A percentile compares a stretch with the other conserved stretches of the same genome.
Conservation (phyloP, 2,888 invertebrate genomes). For the Phrixothrix hirtus region DNA sequence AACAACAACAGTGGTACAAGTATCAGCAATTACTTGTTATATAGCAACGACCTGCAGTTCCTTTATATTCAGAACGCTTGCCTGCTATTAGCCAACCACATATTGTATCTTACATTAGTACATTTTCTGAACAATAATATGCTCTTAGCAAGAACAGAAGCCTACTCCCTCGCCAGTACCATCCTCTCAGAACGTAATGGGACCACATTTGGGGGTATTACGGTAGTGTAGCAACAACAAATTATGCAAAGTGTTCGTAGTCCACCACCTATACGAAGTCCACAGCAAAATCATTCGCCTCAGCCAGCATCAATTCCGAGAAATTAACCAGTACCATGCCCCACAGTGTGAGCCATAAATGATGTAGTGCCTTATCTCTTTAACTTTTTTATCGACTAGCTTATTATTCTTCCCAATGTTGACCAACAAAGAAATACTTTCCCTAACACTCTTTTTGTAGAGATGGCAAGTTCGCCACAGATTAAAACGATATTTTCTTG, state of each 20-base stretch:
- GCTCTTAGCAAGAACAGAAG: slow-evolving; percentile 59
- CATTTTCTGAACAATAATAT: slow-evolving; percentile 53
- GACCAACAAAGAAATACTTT: no score
- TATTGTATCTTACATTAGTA: slow-evolving; percentile 51
- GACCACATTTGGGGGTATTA: slow-evolving; percentile 64
- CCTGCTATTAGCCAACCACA: slow-evolving; percentile 57
- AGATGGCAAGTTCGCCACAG: no score
- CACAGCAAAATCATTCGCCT: slow-evolving; percentile 77
- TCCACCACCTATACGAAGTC: slow-evolving; percentile 78
- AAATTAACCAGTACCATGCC: slow-evolving; percentile 68
- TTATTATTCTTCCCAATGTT: no score
- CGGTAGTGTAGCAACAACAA: slow-evolving; percentile 66
- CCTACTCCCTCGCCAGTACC: slow-evolving; percentile 74
- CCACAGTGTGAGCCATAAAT: no score
- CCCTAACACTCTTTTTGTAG: no score
- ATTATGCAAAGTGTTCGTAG: slow-evolving; percentile 85
- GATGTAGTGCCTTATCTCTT: no score
- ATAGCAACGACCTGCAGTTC: slow-evolving; percentile 65
- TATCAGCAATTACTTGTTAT: slow-evolving; percentile 62
- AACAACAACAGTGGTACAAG: slow-evolving; percentile 61
- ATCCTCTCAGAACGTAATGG: slow-evolving; percentile 73
- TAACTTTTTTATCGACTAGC: no score
- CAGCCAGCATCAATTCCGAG: slow-evolving; percentile 67
- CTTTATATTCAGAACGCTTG: slow-evolving; percentile 61
- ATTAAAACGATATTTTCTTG: no score